A percentile compares a stretch with the other conserved stretches of the same genome.
These are phyloP conservation scores for Microctonus aethiopoides DNA, from an alignment of 2,888 invertebrate species.

Conservation along the genomic window DNA sequence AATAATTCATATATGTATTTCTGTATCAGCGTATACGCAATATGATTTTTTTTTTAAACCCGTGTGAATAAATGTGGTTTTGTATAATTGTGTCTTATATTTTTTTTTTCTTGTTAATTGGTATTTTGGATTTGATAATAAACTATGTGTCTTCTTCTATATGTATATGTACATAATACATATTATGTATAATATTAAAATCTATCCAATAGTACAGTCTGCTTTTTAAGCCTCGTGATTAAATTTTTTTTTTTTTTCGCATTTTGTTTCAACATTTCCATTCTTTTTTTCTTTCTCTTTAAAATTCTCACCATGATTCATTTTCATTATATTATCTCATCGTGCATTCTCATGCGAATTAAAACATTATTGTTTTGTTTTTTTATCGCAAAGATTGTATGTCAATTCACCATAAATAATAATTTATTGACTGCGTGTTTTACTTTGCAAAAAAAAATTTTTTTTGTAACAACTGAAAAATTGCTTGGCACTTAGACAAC, in stretches of 20 bases:
- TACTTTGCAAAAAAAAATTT: constrained; percentile 36
- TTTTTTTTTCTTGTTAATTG: constrained; percentile 18
- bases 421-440: constrained; percentile 47
- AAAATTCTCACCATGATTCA: constrained; percentile 15
- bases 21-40: constrained; percentile 40
- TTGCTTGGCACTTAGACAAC: constrained; percentile 47
- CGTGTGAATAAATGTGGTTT: constrained; percentile 26
- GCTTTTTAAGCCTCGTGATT: constrained; percentile 65
- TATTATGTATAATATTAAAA: constrained; percentile 60
- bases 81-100: constrained; percentile 38
- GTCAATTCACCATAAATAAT: too few relatives aligned
- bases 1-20: constrained; percentile 45
- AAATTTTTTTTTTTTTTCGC: neutral
- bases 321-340: neutral
- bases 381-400: too few relatives aligned
- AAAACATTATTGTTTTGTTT: too few relatives aligned
- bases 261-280: constrained; percentile 34
- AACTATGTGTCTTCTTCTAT: constrained; percentile 56
- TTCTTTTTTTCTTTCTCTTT: constrained; percentile 40
- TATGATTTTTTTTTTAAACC: constrained; percentile 39
- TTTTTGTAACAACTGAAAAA: constrained; percentile 42
- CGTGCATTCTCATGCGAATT: constrained; percentile 8
- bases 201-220: constrained; percentile 66
- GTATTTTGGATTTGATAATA: constrained; percentile 55
- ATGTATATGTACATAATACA: constrained; percentile 52